These are phyloP conservation scores for Chiroxiphia lanceolata DNA, from an alignment of 2,797 vertebrate species.

Conservation along the genomic window DNA sequence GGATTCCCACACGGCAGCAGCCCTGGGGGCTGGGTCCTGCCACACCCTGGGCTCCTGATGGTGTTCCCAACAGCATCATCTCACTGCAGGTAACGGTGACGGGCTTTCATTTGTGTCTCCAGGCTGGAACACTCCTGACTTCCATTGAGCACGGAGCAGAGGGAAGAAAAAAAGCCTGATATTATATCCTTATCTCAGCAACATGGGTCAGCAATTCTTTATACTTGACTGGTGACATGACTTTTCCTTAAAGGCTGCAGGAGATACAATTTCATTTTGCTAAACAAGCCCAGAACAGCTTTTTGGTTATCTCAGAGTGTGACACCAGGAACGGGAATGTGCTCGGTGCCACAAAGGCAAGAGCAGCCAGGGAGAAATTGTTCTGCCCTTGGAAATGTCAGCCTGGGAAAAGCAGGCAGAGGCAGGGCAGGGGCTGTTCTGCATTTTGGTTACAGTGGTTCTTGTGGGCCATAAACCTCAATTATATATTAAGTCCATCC, in stretches of 20 bases:
- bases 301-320: not conserved
- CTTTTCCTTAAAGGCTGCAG: constrained; percentile 8
- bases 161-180: not conserved
- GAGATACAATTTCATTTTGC: constrained; percentile 23
- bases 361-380: not conserved
- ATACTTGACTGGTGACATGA: not conserved
- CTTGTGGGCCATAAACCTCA: not conserved
- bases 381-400: not conserved
- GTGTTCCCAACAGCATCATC: not conserved
- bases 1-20: not conserved
- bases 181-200: constrained; percentile 33
- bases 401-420: not conserved
- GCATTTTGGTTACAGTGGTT: not conserved
- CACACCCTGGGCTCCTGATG: not conserved
- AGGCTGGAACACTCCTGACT: not conserved
- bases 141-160: not conserved
- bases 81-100: not conserved
- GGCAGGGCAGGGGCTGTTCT: not conserved
- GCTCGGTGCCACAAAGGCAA: not conserved
- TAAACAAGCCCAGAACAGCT: constrained; percentile 20
- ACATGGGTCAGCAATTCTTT: not conserved
- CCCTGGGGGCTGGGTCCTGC: not conserved
- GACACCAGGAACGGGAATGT: not conserved
- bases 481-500: not conserved
- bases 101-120: not conserved